Evolutionary conservation across 2,113 vertebrate genomes (phyloP), one percentile per base, ranked within the genome.

Genomic region (Elaphurus davidianus): DNA sequence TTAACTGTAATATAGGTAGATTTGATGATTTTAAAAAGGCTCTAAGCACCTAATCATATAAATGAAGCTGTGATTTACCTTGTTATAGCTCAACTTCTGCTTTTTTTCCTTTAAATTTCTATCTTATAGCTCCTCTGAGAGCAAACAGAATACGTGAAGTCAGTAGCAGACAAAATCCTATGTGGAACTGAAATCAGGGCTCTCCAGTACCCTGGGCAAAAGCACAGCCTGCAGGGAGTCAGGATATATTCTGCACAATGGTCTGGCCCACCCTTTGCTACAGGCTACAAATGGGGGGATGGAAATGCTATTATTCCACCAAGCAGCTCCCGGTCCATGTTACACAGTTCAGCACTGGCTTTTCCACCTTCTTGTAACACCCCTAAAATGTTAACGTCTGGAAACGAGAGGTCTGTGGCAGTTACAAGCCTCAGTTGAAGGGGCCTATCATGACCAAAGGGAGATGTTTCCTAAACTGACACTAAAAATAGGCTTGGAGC

Each of bases 391-490:
- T 60, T 95, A 74, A 88, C 25, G 60, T 90, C 30, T 4, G 1
- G 21, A 57, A 97, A 13, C 30, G 15, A 50, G 47, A 0, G 7
- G 36, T 57, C 30, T 95, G n/a, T n/a, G 93, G 59, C 19, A 94
- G 17, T 60, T 30, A 67, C 0, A 25, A 43, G 54, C n/a, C 19
- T 92, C 79, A 85, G 45, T 52, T 40, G 76, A 88, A 90, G 43
- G n/a, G 9, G 86, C 25, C 60, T 54, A 43, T 19, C 3, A 43
- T 59, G 85, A 71, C 27, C 52, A 87, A 59, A 92, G 23, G 6
- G 95, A 97, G 92, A 85, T 17, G 45, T 5, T 95, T 92, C 57
- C 64, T 92, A 54, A 95, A 84, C 8, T 95, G 57, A 84, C 74
- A 96, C 55, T 74, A 78, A 94, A 94, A 91, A 82, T 84, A 36